Conservation (phyloP, 2,888 invertebrate genomes). For the Chaetoderma sp. region DNA sequence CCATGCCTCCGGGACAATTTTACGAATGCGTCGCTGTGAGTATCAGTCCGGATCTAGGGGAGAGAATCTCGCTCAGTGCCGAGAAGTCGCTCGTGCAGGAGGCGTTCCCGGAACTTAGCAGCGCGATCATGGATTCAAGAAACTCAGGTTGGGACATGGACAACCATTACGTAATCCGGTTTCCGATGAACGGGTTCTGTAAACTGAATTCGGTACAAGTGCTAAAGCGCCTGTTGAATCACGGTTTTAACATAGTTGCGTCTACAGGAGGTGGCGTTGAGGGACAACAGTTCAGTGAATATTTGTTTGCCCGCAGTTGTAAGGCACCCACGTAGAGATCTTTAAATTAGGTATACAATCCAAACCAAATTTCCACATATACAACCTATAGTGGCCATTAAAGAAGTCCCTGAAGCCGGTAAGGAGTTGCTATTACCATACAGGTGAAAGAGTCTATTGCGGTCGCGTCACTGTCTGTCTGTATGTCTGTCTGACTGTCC, state of each 20-base stretch:
- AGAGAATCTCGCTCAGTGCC: slow-evolving; percentile 84
- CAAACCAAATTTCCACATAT: too few species aligned
- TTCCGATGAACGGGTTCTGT: slow-evolving; percentile 89
- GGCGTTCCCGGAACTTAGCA: slow-evolving; percentile 74
- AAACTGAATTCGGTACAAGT: slow-evolving; percentile 91
- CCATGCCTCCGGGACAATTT: slow-evolving; percentile 30
- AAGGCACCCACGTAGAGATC: too few species aligned
- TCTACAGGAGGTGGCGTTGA: slow-evolving; percentile 90
- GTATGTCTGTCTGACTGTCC: too few species aligned
- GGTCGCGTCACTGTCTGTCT: too few species aligned
- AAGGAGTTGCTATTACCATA: too few species aligned
- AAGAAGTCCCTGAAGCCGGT: too few species aligned
- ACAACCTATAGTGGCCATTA: too few species aligned
- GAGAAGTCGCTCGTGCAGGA: slow-evolving; percentile 78
- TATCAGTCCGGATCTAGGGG: slow-evolving; percentile 84
- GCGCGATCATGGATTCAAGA: slow-evolving; percentile 81
- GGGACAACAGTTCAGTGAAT: slow-evolving; percentile 90
- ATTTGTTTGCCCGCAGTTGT: slow-evolving; percentile 77
- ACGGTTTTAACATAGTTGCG: slow-evolving; percentile 83
- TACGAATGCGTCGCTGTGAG: slow-evolving; percentile 86
- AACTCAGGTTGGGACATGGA: slow-evolving; percentile 86
- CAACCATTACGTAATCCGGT: slow-evolving; percentile 84
- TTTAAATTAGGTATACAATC: too few species aligned
- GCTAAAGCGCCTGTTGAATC: slow-evolving; percentile 83
- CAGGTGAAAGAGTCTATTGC: too few species aligned